These are phyloP conservation scores for Clarias magur DNA, from an alignment of 2,113 vertebrate genomes.

Conservation along the genomic window DNA sequence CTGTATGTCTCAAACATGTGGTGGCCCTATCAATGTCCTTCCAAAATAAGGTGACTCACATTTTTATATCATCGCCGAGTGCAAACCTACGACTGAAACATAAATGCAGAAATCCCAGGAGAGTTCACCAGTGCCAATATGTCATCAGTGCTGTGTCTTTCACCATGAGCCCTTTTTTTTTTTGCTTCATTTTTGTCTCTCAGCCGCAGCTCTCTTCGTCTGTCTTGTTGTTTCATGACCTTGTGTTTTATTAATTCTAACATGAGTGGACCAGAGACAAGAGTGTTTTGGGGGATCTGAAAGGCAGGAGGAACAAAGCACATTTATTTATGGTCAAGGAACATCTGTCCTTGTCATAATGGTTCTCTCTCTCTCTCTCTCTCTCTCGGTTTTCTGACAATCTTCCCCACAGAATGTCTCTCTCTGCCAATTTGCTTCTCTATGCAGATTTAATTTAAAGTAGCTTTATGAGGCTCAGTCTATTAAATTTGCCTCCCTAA, in stretches of 20 bases:
- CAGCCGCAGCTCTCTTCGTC: not conserved
- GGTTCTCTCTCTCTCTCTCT: constrained; percentile 63
- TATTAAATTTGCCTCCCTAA: not conserved
- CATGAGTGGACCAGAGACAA: constrained; percentile 3
- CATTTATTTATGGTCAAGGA: constrained; percentile 8
- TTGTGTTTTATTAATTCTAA: constrained; percentile 26
- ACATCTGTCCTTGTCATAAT: constrained; percentile 81
- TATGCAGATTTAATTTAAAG: not conserved
- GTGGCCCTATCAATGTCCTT: not conserved
- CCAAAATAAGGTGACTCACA: not conserved
- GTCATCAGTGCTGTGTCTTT: not conserved
- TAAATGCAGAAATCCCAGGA: not conserved
- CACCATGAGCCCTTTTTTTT: not conserved
- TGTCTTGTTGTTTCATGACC: not conserved
- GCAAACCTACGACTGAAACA: not conserved
- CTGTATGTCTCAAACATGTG: not conserved
- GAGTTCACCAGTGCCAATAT: constrained; percentile 1
- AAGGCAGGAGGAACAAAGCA: not conserved
- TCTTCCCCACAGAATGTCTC: not conserved
- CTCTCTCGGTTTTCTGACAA: not conserved
- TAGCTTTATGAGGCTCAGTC: not conserved
- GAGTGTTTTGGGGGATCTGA: constrained; percentile 7
- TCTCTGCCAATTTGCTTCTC: not conserved
- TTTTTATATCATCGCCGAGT: not conserved
- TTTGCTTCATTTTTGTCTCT: not conserved